phyloP scores from a whole-genome alignment of 2,113 vertebrate genomes.

The sheep (Ovis aries) region DNA sequence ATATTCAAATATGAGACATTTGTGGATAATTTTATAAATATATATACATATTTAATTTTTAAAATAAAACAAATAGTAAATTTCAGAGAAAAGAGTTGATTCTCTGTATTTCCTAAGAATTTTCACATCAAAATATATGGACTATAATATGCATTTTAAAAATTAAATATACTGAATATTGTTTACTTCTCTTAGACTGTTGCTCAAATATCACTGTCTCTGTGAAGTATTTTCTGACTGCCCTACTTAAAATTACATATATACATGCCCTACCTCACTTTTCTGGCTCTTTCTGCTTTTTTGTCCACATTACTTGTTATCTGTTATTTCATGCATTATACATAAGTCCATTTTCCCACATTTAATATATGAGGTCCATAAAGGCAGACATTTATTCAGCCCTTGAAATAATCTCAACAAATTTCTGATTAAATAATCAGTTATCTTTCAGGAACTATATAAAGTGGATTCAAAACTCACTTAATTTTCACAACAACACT shows the following conservation, averaged over 20 bases:
- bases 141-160: not conserved
- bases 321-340: not conserved
- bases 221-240: not conserved
- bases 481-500: not conserved
- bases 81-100: not conserved
- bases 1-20: not conserved
- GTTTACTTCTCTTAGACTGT: not conserved
- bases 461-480: not conserved
- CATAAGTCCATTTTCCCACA: not conserved
- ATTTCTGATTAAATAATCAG: not conserved
- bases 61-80: not conserved
- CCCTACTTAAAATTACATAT: not conserved
- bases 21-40: not conserved
- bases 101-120: not conserved
- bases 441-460: not conserved
- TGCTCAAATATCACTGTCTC: not conserved
- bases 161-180: not conserved
- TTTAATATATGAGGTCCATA: not conserved
- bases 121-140: not conserved
- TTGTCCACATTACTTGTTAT: not conserved
- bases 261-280: not conserved
- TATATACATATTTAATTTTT: not conserved
- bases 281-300: not conserved
- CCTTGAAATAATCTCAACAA: not conserved
- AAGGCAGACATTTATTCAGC: not conserved